A percentile compares a stretch with the other conserved stretches of the same genome.
phyloP scores from a whole-genome alignment of 1,140 invertebrate species.

The Mactra quadrangularis region DNA sequence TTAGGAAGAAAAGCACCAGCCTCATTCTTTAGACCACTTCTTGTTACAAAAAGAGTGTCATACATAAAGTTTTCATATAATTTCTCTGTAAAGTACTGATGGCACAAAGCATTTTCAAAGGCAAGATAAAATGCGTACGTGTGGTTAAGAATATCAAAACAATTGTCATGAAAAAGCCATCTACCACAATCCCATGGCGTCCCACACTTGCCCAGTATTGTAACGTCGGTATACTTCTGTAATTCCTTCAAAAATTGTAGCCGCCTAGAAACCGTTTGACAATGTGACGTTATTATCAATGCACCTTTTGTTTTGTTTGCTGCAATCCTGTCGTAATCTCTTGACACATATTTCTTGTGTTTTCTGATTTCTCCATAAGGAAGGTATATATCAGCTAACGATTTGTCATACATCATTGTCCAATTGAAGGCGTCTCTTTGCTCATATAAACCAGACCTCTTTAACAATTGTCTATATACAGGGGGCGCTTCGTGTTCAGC shows the following conservation, averaged over 20 bases:
- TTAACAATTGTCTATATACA: not conserved
- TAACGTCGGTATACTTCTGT: not conserved
- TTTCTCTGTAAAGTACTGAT: constrained; percentile 64
- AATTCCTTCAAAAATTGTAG: not conserved
- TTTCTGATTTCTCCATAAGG: constrained; percentile 6
- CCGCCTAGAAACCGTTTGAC: not conserved
- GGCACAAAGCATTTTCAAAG: constrained; percentile 26
- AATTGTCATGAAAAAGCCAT: not conserved
- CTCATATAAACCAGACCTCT: not conserved
- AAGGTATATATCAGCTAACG: constrained; percentile 1
- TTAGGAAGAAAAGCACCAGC: not conserved
- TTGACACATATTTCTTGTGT: not conserved
- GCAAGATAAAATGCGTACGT: constrained; percentile 33
- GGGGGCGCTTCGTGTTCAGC: not conserved
- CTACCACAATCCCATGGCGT: not conserved
- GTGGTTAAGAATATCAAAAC: not conserved
- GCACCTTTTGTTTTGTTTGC: no score
- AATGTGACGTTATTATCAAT: constrained; percentile 6
- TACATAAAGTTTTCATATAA: constrained; percentile 46
- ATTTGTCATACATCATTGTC: constrained; percentile 18
- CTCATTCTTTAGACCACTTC: constrained; percentile 27
- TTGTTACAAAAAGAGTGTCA: constrained; percentile 17
- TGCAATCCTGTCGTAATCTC: not conserved
- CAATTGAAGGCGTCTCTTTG: not conserved
- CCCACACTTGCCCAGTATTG: not conserved